Evolutionary conservation across 1,140 invertebrate genomes (phyloP), one percentile per base, ranked within the genome.

Genomic region (Cydia amplana): DNA sequence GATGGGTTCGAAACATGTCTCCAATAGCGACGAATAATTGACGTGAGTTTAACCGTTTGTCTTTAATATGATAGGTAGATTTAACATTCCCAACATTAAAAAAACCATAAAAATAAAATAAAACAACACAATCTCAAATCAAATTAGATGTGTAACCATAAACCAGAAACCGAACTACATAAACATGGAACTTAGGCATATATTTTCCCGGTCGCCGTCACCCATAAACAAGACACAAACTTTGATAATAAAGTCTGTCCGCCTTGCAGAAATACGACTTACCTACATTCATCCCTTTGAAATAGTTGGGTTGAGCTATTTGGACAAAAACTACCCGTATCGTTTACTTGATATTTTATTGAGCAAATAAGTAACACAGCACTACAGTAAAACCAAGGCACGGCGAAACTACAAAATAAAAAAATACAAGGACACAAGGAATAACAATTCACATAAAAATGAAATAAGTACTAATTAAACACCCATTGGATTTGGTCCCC

Each of bases 181-280:
- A 70, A 36, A 70, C 4, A 70, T 18, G 16, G 18, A n/a, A 43
- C 28, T 40, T 40, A 18, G 32, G n/a, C 28, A 25, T 14, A 16
- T 67, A 36, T 70, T 70, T 67, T 40, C 65, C 18, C n/a, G 28
- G 20, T 36, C 65, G 2, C 65, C 32, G 14, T 70, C 16, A 23
- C 65, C 28, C 65, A 36, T 70, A 70, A 70, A 70, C 32, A 70
- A 36, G 64, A 1, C 25, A 40, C 28, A 43, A 70, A 70, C 28
- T 70, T 70, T 40, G 32, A 40, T 70, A 70, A 70, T 70, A 70
- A 70, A 70, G 32, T 20, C 65, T 18, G 36, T 14, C 28, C 14
- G 6, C 23, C 28, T n/a, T 65, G 64, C 16, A 32, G 14, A 65
- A 65, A 65, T 65, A 65, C 64, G 64, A 36, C 64, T n/a, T 32